Evolutionary conservation across 2,797 vertebrate species (phyloP).

Genomic region (Schizopygopsis malacanthus): DNA sequence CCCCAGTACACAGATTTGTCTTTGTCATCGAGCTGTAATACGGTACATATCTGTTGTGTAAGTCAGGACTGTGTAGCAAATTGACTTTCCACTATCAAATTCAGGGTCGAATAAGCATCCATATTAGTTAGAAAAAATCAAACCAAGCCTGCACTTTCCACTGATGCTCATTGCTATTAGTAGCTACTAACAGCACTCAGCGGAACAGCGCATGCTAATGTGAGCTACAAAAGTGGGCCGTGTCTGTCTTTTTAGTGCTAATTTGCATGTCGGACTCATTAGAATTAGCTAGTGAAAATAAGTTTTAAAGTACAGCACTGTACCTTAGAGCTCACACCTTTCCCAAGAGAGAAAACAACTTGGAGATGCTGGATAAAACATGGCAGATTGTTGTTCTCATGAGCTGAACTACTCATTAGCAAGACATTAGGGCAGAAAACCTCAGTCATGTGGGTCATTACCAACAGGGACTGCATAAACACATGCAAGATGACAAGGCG

Average conservation of each 20-base stretch:
- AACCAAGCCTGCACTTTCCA: constrained; percentile 18
- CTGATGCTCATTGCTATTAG: constrained; percentile 33
- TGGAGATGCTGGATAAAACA: constrained; percentile 78
- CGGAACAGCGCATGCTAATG: constrained; percentile 44
- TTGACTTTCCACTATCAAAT: constrained; percentile 14
- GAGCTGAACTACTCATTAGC: constrained; percentile 77
- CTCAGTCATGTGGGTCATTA: constrained; percentile 75
- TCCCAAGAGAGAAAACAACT: constrained; percentile 63
- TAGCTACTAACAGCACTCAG: constrained; percentile 38
- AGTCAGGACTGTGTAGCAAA: not conserved
- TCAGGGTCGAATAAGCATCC: not conserved
- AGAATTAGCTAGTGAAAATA: not conserved
- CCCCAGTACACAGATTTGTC: not conserved
- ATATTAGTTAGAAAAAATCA: constrained; percentile 30
- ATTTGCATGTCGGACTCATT: constrained; percentile 27
- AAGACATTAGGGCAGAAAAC: constrained; percentile 72
- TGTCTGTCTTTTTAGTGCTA: constrained; percentile 5
- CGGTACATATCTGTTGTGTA: not conserved
- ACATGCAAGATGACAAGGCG: constrained; percentile 53
- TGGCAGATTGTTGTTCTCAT: constrained; percentile 76
- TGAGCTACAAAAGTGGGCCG: not conserved
- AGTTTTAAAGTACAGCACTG: not conserved
- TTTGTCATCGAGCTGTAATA: not conserved
- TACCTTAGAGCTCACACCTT: constrained; percentile 13
- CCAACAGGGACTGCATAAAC: constrained; percentile 59